phyloP scores from a whole-genome alignment of 2,888 invertebrate genomes.

The Drepanosiphum platanoidis region DNA sequence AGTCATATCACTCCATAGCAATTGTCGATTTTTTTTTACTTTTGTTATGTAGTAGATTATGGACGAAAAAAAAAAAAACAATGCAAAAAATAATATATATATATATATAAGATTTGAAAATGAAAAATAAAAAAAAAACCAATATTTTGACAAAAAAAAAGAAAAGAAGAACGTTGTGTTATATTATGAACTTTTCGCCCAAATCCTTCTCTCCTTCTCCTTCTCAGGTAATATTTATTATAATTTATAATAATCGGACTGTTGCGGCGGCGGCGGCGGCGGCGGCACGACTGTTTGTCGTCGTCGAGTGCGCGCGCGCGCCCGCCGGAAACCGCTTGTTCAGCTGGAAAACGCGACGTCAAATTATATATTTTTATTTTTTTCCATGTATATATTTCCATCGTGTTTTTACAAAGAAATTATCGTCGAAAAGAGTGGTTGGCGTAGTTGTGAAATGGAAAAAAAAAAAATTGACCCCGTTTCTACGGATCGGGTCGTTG shows the following conservation, averaged over 20 bases:
- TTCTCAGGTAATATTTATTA: background rate
- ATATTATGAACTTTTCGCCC: no score
- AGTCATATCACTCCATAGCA: constrained; percentile 62
- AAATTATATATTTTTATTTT: no score
- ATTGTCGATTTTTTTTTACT: constrained; percentile 57
- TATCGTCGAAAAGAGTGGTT: background rate
- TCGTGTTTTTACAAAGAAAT: background rate
- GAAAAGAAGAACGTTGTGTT: no score
- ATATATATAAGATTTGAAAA: constrained; percentile 53
- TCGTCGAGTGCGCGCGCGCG: no score
- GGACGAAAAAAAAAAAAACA: constrained; percentile 42
- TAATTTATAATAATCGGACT: background rate
- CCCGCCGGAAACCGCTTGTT: background rate
- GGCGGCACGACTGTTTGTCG: background rate
- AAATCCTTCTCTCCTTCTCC: background rate
- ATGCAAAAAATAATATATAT: constrained; percentile 43
- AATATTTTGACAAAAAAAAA: constrained; percentile 57
- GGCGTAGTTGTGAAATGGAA: no score
- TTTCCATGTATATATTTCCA: background rate
- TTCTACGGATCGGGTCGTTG: constrained; percentile 34
- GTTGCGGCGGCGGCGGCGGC: background rate
- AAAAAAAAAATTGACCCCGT: constrained; percentile 32
- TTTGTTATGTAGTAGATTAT: constrained; percentile 63
- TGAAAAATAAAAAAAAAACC: constrained; percentile 50
- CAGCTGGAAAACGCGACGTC: background rate